Base-by-base conservation (phyloP, 2,888 invertebrate species). In the Andricus curvator region DNA sequence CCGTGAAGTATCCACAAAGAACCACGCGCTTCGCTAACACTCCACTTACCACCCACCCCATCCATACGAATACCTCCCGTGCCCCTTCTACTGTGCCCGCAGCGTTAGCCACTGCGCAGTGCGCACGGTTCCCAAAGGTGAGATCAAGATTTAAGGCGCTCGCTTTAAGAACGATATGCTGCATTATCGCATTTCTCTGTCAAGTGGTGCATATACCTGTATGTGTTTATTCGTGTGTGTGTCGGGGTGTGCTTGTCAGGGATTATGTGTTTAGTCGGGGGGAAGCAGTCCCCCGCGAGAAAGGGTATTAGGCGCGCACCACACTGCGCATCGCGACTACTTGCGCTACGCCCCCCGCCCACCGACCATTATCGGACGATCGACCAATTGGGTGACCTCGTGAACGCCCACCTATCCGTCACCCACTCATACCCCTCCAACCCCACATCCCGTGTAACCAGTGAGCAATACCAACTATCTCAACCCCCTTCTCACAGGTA, bases 141-240 rank as follows among this genome's bases (percentile, higher is more conserved):
- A 91, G 91, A 91, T 91, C 91, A 90, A 90, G 91, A 91, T 91
- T 91, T 90, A 90, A 91, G 89, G 87, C 88, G 86, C 88, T 85
- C 86, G 85, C 81, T 79, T 80, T 79, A 78, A 81, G 78, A 81
- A 78, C 79, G 82, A 79, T 82, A 80, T 80, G 78, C 80, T 79
- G 66, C 70, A 68, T 62, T 78, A 81, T 78, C 68, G 80, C 77
- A 29, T 51, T 48, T 51, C 78, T 41, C 17, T 17, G 66, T 41
- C 62, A 78, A 65, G 62, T 64, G 74, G 56, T 56, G 65, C 78
- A 41, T 41, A 79, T 22, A 66, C 33, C 48, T 44, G 66, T 67
- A 51, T 51, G 4, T 51, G 56, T 5, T 0, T 56, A 20, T 17
- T 8, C 17, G 17, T 20, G 2, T 9, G n/a, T 44, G 9, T 41